Percentiles rank a stretch among this genome's conserved stretches.
phyloP scores from a whole-genome alignment of 2,888 invertebrate species.

The Drosophila dives region DNA sequence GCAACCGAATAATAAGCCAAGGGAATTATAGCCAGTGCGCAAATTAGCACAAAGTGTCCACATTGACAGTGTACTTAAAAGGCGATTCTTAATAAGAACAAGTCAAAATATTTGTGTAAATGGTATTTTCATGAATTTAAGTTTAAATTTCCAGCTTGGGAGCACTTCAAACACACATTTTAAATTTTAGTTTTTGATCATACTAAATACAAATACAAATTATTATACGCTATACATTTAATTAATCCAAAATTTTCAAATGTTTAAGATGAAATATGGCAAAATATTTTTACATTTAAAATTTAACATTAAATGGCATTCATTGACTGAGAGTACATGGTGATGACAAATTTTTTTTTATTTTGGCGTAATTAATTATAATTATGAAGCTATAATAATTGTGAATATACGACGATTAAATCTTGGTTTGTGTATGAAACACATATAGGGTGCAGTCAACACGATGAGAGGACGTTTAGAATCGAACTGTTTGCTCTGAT shows the following conservation, averaged over 20 bases:
- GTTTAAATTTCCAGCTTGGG: neutral
- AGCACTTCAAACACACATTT: neutral
- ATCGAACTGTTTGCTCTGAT: too few relatives aligned
- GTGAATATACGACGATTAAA: too few relatives aligned
- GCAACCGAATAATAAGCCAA: constrained; percentile 1
- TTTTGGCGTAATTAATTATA: too few relatives aligned
- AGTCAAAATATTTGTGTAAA: neutral
- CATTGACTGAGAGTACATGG: too few relatives aligned
- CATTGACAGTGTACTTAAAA: neutral
- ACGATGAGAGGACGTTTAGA: too few relatives aligned
- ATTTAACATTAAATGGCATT: too few relatives aligned
- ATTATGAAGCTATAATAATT: too few relatives aligned
- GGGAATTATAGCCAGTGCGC: neutral
- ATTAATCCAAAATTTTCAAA: neutral
- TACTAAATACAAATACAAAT: too few relatives aligned
- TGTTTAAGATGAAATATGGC: neutral
- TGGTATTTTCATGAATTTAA: neutral
- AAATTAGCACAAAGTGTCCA: neutral
- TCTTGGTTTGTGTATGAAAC: too few relatives aligned
- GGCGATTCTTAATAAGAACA: neutral
- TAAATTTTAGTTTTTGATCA: neutral
- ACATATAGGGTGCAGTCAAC: too few relatives aligned
- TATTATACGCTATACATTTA: neutral
- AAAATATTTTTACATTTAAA: neutral
- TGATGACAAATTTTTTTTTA: too few relatives aligned